Evolutionary conservation across 2,113 vertebrate genomes (phyloP).

Genomic region (Tricholaema leucomelas): DNA sequence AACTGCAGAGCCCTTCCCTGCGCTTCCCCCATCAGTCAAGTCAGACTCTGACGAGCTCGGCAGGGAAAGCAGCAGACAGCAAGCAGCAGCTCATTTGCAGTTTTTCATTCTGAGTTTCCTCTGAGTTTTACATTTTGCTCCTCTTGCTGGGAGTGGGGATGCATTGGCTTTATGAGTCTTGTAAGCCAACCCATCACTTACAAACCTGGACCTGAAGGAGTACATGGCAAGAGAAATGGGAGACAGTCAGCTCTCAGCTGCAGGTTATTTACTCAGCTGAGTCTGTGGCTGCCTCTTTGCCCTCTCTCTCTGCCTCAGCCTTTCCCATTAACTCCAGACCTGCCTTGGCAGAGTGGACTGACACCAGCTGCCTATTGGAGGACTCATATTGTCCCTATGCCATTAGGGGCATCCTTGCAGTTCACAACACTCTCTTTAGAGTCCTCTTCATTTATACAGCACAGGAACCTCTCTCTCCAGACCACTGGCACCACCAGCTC

Average conservation of each 20-base stretch:
- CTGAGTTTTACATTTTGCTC: not conserved
- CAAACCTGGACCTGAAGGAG: not conserved
- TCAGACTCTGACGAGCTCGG: not conserved
- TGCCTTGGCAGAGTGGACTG: not conserved
- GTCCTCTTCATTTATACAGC: not conserved
- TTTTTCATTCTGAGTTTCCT: not conserved
- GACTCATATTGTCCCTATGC: not conserved
- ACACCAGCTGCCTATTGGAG: not conserved
- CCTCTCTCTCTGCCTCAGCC: not conserved
- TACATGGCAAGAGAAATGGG: not conserved
- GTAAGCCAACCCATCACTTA: not conserved
- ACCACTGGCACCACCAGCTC: not conserved
- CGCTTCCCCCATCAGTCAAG: not conserved
- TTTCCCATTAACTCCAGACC: not conserved
- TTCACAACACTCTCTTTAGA: not conserved
- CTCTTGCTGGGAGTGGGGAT: not conserved
- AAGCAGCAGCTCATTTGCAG: not conserved
- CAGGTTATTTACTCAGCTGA: rapidly evolving
- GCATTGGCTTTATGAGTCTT: not conserved
- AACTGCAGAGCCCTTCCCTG: not conserved
- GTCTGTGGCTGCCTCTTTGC: not conserved
- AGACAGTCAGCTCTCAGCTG: not conserved
- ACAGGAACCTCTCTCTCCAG: not conserved
- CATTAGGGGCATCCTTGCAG: not conserved
- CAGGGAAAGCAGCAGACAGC: not conserved